These are phyloP conservation scores for Stenchaetothrips biformis DNA, from an alignment of 2,888 invertebrate genomes.

Conservation along the genomic window DNA sequence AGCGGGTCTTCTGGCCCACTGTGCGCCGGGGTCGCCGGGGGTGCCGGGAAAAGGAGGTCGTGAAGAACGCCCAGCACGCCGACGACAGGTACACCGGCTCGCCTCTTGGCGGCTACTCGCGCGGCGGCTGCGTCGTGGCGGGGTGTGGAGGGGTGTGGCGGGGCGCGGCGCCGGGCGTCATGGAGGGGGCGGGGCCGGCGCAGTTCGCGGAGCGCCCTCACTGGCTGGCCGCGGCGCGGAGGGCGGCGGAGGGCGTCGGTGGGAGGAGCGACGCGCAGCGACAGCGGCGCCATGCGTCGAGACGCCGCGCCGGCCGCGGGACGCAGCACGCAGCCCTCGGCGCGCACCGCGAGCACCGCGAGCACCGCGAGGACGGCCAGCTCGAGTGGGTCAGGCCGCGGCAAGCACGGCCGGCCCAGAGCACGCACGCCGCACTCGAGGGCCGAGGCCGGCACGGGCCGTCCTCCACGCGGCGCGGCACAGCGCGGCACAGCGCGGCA, in stretches of 20 bases:
- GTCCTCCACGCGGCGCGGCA: neutral
- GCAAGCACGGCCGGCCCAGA: no score
- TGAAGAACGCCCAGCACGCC: neutral
- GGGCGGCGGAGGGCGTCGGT: conserved; percentile 29
- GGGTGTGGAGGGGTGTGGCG: neutral
- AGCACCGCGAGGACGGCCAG: neutral
- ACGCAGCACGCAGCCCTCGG: neutral
- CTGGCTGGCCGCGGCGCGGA: conserved; percentile 27
- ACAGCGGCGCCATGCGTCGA: neutral
- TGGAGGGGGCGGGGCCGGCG: conserved; percentile 11
- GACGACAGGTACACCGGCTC: neutral
- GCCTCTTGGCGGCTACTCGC: no score
- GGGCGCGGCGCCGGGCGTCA: neutral
- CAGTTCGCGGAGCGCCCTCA: neutral
- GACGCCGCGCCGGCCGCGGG: neutral
- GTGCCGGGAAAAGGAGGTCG: neutral
- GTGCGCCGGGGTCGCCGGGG: no score
- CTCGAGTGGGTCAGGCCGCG: no score
- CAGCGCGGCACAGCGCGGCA: neutral
- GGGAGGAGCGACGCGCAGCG: conserved; percentile 20
- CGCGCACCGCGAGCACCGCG: neutral
- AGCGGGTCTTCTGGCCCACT: neutral
- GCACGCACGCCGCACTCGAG: no score
- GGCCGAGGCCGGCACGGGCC: neutral
- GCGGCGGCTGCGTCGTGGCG: neutral